These are phyloP conservation scores for Lasioglossum leucozonium DNA, from an alignment of 2,888 invertebrate genomes.

Conservation along the genomic window DNA sequence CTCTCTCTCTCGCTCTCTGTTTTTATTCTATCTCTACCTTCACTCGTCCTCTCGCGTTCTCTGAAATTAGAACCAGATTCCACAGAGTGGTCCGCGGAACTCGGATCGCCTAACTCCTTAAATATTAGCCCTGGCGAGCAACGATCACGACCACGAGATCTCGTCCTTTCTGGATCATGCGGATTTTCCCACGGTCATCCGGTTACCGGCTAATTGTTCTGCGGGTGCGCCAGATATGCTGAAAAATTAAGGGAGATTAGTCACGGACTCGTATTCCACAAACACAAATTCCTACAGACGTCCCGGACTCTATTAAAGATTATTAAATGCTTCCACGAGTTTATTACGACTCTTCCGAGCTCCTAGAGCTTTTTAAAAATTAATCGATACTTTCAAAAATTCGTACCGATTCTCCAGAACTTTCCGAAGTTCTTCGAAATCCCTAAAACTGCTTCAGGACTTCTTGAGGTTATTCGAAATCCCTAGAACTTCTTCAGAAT, in stretches of 20 bases:
- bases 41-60: background rate
- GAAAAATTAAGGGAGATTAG: background rate
- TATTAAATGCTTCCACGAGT: background rate
- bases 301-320: background rate
- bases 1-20: background rate
- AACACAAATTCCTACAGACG: background rate
- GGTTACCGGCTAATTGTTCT: background rate
- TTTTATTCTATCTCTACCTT: background rate
- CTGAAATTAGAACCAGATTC: constrained; percentile 22
- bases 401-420: background rate
- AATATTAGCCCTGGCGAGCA: background rate
- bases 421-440: background rate
- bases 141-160: background rate
- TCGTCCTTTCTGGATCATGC: background rate
- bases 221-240: background rate
- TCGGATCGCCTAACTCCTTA: background rate
- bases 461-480: background rate
- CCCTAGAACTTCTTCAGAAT: background rate
- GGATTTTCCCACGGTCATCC: background rate
- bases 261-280: background rate
- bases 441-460: background rate
- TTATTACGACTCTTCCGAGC: background rate
- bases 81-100: background rate
- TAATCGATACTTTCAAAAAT: background rate
- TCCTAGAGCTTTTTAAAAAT: too few relatives aligned